Percentiles rank a stretch among this genome's conserved stretches.
phyloP scores from a whole-genome alignment of 2,113 vertebrate genomes.

The Misgurnus anguillicaudatus region DNA sequence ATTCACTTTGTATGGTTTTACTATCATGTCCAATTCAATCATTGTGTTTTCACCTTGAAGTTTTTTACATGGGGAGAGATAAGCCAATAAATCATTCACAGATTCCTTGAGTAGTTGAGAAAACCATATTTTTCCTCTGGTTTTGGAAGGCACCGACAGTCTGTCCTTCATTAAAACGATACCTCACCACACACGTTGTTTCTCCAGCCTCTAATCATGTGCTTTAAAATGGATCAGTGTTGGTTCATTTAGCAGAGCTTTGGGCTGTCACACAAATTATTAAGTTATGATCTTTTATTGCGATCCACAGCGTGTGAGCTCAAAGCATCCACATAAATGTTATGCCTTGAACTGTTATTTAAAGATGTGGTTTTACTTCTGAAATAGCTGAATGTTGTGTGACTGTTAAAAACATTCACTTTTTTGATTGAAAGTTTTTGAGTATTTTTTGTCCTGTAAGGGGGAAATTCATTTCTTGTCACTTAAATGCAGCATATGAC shows the following conservation, averaged over 20 bases:
- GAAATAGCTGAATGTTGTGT: not conserved
- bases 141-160: too few species aligned
- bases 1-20: too few species aligned
- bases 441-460: too few species aligned
- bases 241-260: slow-evolving; percentile 30
- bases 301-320: not conserved
- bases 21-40: too few species aligned
- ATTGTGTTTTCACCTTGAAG: not conserved
- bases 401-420: not conserved
- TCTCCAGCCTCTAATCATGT: not conserved
- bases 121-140: not conserved
- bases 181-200: not conserved
- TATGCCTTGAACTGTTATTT: slow-evolving; percentile 24
- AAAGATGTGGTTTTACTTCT: not conserved
- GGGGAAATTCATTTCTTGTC: not conserved
- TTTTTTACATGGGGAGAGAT: slow-evolving; percentile 15
- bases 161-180: slow-evolving; percentile 6
- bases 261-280: slow-evolving; percentile 18
- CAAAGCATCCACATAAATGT: not conserved
- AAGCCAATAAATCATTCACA: not conserved
- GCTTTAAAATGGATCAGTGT: slow-evolving; percentile 40
- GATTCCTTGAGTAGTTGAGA: not conserved
- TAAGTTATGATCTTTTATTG: slow-evolving; percentile 32
- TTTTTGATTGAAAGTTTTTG: not conserved
- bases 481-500: not conserved